Conservation (phyloP, 2,888 invertebrate species). For the Meteorus cinctellus region DNA sequence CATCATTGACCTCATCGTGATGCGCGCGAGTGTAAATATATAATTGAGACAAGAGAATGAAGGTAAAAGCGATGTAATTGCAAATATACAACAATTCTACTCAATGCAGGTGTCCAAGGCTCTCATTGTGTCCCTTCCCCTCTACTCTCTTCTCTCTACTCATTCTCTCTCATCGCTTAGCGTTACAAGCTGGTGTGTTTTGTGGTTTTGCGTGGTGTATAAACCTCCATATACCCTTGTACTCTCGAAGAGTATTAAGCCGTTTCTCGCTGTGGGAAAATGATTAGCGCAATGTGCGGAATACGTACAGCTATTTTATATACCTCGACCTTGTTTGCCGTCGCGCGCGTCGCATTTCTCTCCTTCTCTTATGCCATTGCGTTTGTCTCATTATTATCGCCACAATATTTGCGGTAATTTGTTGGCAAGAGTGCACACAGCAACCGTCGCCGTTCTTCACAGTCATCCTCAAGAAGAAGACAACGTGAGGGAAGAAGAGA, state of each 20-base stretch:
- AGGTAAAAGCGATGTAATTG: constrained; percentile 16
- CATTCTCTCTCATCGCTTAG: background rate
- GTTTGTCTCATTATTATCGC: constrained; percentile 1
- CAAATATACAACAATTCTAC: constrained; percentile 1
- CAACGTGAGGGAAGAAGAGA: background rate
- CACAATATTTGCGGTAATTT: constrained; percentile 18
- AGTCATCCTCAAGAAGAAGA: background rate
- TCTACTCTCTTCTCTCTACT: background rate
- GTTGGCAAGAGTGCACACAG: constrained; percentile 3
- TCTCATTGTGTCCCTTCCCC: background rate
- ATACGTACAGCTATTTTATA: background rate
- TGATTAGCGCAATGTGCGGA: constrained; percentile 33
- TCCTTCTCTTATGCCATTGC: background rate
- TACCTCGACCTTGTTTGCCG: constrained; percentile 34
- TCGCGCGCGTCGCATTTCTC: constrained; percentile 15
- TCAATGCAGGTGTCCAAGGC: constrained; percentile 10
- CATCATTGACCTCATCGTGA: constrained; percentile 14
- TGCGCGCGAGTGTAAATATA: constrained; percentile 3
- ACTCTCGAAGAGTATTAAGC: constrained; percentile 2
- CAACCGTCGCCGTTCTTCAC: background rate
- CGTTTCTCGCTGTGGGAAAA: constrained; percentile 37
- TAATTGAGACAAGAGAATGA: constrained; percentile 22
- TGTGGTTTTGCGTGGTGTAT: constrained; percentile 14
- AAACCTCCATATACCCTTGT: background rate
- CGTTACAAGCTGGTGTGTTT: constrained; percentile 16